Conservation (phyloP, 2,888 invertebrate genomes). For the Rhagonycha fulva region DNA sequence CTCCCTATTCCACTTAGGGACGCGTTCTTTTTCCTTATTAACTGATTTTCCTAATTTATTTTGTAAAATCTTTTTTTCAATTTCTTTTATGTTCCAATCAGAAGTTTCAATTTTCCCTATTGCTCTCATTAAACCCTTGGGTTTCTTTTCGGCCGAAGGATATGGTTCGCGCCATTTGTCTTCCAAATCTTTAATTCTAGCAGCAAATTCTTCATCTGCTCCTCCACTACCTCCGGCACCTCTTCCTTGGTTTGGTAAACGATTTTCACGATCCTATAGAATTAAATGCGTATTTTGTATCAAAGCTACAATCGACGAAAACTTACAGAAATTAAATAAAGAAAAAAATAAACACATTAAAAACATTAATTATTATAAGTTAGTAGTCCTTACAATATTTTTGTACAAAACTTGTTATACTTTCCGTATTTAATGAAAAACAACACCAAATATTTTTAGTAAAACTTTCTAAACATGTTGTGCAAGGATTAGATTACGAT, state of each 20-base stretch:
- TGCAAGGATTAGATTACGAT: neutral
- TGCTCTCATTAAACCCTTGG: constrained; percentile 82
- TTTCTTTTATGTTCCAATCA: constrained; percentile 91
- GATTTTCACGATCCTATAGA: constrained; percentile 48
- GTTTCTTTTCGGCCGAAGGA: constrained; percentile 70
- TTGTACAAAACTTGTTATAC: neutral
- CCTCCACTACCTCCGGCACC: constrained; percentile 41
- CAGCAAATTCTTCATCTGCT: constrained; percentile 63
- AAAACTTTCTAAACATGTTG: neutral
- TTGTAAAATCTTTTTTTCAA: constrained; percentile 86
- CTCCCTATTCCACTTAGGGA: constrained; percentile 90
- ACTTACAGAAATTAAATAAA: neutral
- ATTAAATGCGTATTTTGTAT: constrained; percentile 5
- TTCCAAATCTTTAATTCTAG: constrained; percentile 74
- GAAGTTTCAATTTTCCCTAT: constrained; percentile 87
- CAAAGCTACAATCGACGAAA: neutral
- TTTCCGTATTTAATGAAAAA: neutral
- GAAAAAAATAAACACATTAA: neutral
- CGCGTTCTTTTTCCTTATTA: constrained; percentile 67
- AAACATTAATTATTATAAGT: neutral
- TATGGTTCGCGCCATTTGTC: constrained; percentile 70
- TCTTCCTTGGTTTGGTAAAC: constrained; percentile 46
- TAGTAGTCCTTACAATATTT: neutral
- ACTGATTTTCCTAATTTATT: constrained; percentile 70
- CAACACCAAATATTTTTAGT: neutral